phyloP scores from a whole-genome alignment of 1,140 invertebrate species.

The Teleopsis dalmanni region DNA sequence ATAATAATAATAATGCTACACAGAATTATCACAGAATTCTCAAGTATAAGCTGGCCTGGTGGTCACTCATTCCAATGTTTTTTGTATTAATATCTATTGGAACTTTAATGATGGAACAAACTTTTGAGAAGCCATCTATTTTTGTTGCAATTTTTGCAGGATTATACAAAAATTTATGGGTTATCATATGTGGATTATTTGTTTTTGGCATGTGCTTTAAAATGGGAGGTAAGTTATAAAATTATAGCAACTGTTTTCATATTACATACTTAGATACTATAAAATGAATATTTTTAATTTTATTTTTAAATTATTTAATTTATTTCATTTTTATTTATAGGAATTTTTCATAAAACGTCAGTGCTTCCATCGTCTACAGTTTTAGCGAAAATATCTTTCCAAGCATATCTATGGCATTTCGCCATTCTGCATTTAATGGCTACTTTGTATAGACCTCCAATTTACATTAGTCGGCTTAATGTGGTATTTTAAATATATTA shows the following conservation, averaged over 20 bases:
- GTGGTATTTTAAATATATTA: conserved; percentile 4
- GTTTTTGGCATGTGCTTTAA: conserved; percentile 29
- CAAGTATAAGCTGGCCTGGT: conserved; percentile 19
- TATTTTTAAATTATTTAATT: too few relatives aligned
- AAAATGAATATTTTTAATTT: too few relatives aligned
- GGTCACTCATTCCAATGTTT: conserved; percentile 17
- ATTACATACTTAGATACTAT: not conserved
- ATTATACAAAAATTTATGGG: conserved; percentile 26
- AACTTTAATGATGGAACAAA: conserved; percentile 27
- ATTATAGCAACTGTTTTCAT: not conserved
- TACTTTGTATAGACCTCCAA: conserved; percentile 27
- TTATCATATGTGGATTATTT: conserved; percentile 22
- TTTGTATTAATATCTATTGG: conserved; percentile 24
- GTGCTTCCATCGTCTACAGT: conserved; percentile 20
- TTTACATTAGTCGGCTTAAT: conserved; percentile 7
- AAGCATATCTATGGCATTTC: conserved; percentile 34
- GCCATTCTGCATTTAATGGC: conserved; percentile 15
- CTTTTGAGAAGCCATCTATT: conserved; percentile 29
- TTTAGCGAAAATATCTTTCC: conserved; percentile 30
- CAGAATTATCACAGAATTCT: conserved; percentile 8
- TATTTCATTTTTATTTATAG: too few relatives aligned
- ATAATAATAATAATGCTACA: not conserved
- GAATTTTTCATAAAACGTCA: too few relatives aligned
- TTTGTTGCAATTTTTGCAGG: conserved; percentile 35
- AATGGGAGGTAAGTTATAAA: conserved; percentile 26